Conservation (phyloP, 2,888 invertebrate species). For the Mesodorylaimus sp. region DNA sequence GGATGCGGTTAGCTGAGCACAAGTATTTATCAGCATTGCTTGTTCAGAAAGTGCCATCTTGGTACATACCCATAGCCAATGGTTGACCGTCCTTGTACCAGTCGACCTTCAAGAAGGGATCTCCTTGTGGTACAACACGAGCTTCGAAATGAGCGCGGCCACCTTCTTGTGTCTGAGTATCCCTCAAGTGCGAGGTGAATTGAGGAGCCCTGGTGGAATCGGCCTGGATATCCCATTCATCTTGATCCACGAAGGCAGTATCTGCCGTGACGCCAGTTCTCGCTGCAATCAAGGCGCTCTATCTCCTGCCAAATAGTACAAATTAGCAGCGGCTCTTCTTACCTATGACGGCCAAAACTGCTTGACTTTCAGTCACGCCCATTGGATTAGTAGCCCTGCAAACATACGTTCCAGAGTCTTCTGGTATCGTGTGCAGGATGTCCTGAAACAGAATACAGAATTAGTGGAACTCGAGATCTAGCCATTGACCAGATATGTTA, state of each 20-base stretch:
- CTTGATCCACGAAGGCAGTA: background rate
- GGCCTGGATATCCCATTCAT: slow-evolving; percentile 2
- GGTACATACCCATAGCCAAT: slow-evolving; percentile 32
- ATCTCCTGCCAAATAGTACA: background rate
- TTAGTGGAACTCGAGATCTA: too few relatives aligned
- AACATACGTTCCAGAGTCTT: slow-evolving; percentile 84
- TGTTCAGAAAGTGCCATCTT: background rate
- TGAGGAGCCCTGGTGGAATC: slow-evolving; percentile 38
- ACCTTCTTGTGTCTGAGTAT: slow-evolving; percentile 65
- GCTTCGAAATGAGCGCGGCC: slow-evolving; percentile 90
- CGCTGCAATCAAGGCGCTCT: background rate
- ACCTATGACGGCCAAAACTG: slow-evolving; percentile 4
- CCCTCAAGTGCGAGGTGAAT: slow-evolving; percentile 68
- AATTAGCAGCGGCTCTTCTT: background rate
- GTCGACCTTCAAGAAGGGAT: slow-evolving; percentile 63
- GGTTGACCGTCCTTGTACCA: slow-evolving; percentile 40
- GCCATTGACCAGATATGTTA: too few relatives aligned
- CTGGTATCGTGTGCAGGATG: slow-evolving; percentile 67
- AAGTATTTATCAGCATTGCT: background rate
- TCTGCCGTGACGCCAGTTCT: background rate
- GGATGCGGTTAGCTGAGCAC: slow-evolving; percentile 9
- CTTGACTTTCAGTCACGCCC: slow-evolving; percentile 52
- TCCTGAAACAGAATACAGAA: too few relatives aligned
- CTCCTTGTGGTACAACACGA: slow-evolving; percentile 85
- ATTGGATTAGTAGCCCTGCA: slow-evolving; percentile 77